These are phyloP conservation scores for Epinotia nisella DNA, from an alignment of 2,888 invertebrate genomes.

Conservation along the genomic window DNA sequence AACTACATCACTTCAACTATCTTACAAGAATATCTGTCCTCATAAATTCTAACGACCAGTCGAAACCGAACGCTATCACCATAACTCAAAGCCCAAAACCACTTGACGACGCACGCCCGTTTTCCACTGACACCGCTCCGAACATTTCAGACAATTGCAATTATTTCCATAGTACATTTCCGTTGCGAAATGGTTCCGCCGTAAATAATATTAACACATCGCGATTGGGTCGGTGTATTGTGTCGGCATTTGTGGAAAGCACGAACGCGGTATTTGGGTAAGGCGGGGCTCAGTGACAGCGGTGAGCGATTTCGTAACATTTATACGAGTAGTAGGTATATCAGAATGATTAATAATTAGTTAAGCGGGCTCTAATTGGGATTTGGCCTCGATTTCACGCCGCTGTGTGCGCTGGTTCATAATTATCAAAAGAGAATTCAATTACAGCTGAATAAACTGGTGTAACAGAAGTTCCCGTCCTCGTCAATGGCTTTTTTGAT, in stretches of 20 bases:
- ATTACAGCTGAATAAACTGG: too few species aligned
- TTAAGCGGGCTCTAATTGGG: not conserved
- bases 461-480: too few species aligned
- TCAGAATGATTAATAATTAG: not conserved
- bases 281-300: conserved; percentile 54
- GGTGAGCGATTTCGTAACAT: conserved; percentile 32
- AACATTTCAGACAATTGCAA: conserved; percentile 34
- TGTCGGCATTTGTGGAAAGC: conserved; percentile 75
- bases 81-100: conserved; percentile 4
- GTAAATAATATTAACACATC: conserved; percentile 84
- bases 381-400: not conserved
- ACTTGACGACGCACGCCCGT: conserved; percentile 11
- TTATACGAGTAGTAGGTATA: not conserved
- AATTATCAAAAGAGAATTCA: too few species aligned
- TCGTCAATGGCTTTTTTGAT: too few species aligned
- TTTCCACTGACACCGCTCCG: conserved; percentile 27
- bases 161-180: conserved; percentile 41
- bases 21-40: conserved; percentile 17
- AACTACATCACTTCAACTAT: conserved; percentile 14
- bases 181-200: conserved; percentile 67
- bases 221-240: conserved; percentile 63
- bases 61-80: conserved; percentile 1
- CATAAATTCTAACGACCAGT: conserved; percentile 10
- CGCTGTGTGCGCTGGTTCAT: too few species aligned
- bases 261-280: conserved; percentile 75